phyloP scores from a whole-genome alignment of 2,888 invertebrate genomes.

The Catocala sponsa region DNA sequence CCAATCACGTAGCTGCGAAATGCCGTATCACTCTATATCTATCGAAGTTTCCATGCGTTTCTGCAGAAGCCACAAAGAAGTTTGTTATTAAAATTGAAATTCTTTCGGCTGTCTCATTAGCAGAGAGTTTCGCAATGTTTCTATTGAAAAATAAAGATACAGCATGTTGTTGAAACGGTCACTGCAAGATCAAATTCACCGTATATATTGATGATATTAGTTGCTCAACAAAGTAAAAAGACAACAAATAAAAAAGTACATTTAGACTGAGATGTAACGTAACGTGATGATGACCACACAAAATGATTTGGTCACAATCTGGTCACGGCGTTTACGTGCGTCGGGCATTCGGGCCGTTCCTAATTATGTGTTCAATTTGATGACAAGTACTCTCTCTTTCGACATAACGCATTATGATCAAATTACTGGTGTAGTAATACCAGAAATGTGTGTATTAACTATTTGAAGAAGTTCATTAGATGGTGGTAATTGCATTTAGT shows the following conservation, averaged over 20 bases:
- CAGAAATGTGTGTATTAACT: conserved; percentile 39
- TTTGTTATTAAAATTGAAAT: too few relatives aligned
- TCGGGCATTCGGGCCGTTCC: conserved; percentile 57
- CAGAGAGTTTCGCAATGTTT: too few relatives aligned
- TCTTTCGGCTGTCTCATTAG: too few relatives aligned
- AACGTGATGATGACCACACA: conserved; percentile 73
- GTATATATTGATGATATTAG: too few relatives aligned
- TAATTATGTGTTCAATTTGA: conserved; percentile 74
- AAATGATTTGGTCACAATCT: conserved; percentile 82
- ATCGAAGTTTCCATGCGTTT: too few relatives aligned
- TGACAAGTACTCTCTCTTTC: conserved; percentile 59
- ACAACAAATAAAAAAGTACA: conserved; percentile 25
- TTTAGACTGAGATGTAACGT: conserved; percentile 49
- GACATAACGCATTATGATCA: conserved; percentile 54
- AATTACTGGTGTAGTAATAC: conserved; percentile 55
- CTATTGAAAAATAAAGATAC: too few relatives aligned
- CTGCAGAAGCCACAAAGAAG: too few relatives aligned
- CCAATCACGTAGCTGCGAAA: too few relatives aligned
- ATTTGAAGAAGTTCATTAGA: conserved; percentile 20
- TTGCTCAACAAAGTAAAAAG: conserved; percentile 14
- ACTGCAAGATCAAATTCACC: too few relatives aligned
- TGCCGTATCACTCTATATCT: too few relatives aligned
- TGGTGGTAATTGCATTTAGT: conserved; percentile 28
- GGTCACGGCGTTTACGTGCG: conserved; percentile 75
- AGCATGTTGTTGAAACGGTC: too few relatives aligned